Percentiles rank a stretch among this genome's conserved stretches.
phyloP scores from a whole-genome alignment of 2,888 invertebrate species.

The Ferrisia virgata region DNA sequence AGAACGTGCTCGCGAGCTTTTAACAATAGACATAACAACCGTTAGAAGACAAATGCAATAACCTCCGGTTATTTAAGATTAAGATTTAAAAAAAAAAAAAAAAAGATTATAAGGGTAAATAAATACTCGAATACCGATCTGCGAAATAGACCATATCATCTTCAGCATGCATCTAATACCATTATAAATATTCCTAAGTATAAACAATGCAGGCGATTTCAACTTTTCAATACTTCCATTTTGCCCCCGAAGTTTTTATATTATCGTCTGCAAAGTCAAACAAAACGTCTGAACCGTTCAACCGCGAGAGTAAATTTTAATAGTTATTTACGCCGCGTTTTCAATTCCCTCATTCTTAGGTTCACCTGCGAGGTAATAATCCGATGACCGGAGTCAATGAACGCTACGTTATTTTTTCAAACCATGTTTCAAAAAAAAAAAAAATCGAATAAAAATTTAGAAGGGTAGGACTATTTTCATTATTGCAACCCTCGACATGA shows the following conservation, averaged over 20 bases:
- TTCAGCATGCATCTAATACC: neutral
- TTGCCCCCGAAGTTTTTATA: neutral
- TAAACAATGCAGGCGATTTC: neutral
- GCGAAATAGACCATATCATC: neutral
- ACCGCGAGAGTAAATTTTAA: neutral
- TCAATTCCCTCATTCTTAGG: neutral
- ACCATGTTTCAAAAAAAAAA: neutral
- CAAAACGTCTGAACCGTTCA: neutral
- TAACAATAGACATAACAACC: conserved; percentile 20
- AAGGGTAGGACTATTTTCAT: neutral
- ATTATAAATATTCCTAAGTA: neutral
- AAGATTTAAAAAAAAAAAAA: neutral
- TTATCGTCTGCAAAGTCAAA: neutral
- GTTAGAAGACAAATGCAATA: conserved; percentile 4
- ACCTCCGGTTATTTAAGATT: conserved; percentile 8
- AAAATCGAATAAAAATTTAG: neutral
- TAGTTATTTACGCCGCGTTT: neutral
- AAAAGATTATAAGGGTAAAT: conserved; percentile 20
- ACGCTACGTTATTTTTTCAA: neutral
- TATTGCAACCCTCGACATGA: too few relatives aligned
- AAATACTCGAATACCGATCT: neutral
- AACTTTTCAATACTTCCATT: neutral
- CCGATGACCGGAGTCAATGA: neutral
- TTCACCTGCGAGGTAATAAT: neutral
- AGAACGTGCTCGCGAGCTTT: conserved; percentile 20